These are phyloP conservation scores for Temnothorax ravouxi DNA, from an alignment of 2,888 invertebrate species.

Conservation along the genomic window DNA sequence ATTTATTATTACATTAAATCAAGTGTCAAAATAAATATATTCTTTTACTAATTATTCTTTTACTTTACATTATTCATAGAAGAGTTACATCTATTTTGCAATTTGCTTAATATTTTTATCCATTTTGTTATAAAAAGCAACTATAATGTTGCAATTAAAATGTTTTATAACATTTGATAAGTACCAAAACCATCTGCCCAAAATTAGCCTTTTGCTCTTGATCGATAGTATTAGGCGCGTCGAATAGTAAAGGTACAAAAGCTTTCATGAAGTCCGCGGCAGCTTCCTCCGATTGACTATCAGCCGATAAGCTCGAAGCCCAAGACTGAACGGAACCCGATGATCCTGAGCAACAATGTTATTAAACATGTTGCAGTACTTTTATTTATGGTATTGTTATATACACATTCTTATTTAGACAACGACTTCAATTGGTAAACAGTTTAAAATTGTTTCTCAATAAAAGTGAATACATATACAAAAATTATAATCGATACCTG, in stretches of 20 bases:
- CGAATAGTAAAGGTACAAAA: slow-evolving; percentile 90
- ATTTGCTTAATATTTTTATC: neutral
- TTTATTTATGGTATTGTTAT: neutral
- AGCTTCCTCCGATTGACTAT: slow-evolving; percentile 88
- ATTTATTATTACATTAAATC: neutral
- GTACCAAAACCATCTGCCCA: slow-evolving; percentile 89
- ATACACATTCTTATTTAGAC: neutral
- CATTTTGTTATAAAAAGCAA: neutral
- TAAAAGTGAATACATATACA: neutral
- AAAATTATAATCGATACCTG: slow-evolving; percentile 77
- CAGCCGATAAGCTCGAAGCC: slow-evolving; percentile 89
- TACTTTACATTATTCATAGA: neutral
- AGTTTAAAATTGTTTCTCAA: neutral
- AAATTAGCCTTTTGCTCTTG: slow-evolving; percentile 90
- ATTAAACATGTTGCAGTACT: neutral
- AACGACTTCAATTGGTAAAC: neutral
- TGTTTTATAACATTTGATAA: slow-evolving; percentile 59
- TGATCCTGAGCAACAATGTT: slow-evolving; percentile 85
- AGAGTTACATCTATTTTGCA: neutral
- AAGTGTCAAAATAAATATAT: neutral
- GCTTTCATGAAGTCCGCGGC: slow-evolving; percentile 90
- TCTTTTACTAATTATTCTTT: neutral
- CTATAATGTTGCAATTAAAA: neutral
- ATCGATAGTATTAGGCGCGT: slow-evolving; percentile 88
- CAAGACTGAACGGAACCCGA: slow-evolving; percentile 89